Percentiles rank a stretch among this genome's conserved stretches.
Evolutionary conservation across 2,797 vertebrate genomes (phyloP).

Genomic region (Lindbergichthys nudifrons): DNA sequence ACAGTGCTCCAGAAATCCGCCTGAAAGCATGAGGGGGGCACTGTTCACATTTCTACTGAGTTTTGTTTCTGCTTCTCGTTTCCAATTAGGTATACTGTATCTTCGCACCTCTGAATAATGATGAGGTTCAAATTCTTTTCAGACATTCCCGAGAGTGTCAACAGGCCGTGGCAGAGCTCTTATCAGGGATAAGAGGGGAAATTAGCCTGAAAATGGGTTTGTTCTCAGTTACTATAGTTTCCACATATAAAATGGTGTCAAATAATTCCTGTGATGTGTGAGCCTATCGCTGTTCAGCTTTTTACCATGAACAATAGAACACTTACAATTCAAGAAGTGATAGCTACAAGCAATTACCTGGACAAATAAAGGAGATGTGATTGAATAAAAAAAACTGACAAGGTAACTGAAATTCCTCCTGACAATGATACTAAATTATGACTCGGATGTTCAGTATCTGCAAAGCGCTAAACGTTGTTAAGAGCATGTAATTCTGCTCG

Average conservation of each 20-base stretch:
- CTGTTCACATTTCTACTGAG: slow-evolving; percentile 83
- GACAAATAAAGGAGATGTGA: neutral
- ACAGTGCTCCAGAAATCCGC: slow-evolving; percentile 60
- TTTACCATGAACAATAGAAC: neutral
- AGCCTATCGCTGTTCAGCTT: neutral
- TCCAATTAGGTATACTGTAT: slow-evolving; percentile 42
- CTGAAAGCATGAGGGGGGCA: slow-evolving; percentile 85
- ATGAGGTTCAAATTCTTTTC: slow-evolving; percentile 37
- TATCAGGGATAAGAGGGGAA: slow-evolving; percentile 32
- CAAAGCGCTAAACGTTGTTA: slow-evolving; percentile 5
- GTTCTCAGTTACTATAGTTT: slow-evolving; percentile 32
- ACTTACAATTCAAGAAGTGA: slow-evolving; percentile 9
- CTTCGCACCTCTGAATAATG: slow-evolving; percentile 48
- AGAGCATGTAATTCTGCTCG: neutral
- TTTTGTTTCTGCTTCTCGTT: slow-evolving; percentile 52
- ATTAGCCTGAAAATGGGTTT: slow-evolving; percentile 37
- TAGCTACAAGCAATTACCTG: neutral
- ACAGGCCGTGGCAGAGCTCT: slow-evolving; percentile 39
- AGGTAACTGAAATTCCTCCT: slow-evolving; percentile 10
- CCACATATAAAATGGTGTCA: slow-evolving; percentile 3
- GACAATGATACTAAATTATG: slow-evolving; percentile 4
- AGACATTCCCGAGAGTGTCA: slow-evolving; percentile 44
- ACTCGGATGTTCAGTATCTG: slow-evolving; percentile 7
- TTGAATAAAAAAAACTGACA: slow-evolving; percentile 5
- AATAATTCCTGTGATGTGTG: slow-evolving; percentile 1